phyloP scores from a whole-genome alignment of 2,888 invertebrate species.

The Diaphora mendica region DNA sequence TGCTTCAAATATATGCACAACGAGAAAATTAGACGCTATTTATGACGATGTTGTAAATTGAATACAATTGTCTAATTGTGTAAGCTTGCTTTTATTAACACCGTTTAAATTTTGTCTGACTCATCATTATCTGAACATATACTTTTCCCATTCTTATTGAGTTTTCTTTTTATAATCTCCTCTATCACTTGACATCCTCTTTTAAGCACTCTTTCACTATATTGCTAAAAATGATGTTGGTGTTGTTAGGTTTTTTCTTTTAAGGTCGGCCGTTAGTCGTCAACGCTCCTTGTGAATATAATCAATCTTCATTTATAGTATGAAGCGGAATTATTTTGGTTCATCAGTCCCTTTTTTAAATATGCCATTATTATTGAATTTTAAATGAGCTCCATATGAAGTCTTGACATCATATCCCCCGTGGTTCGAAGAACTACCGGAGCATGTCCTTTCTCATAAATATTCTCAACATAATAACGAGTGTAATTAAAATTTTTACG shows the following conservation, averaged over 20 bases:
- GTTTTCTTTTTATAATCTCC: background rate
- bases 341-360: background rate
- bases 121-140: background rate
- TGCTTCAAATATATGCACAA: too few species aligned
- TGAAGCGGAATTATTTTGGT: background rate
- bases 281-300: background rate
- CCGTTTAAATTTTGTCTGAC: background rate
- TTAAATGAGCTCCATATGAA: background rate
- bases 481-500: slow-evolving; percentile 46
- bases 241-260: background rate
- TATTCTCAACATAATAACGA: slow-evolving; percentile 28
- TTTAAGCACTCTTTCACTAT: background rate
- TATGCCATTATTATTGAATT: background rate
- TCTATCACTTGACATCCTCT: background rate
- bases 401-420: slow-evolving; percentile 3
- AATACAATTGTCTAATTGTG: too few species aligned
- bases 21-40: too few species aligned
- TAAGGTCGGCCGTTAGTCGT: background rate
- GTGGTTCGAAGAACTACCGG: slow-evolving; percentile 15
- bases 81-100: background rate
- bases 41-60: too few species aligned
- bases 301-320: background rate
- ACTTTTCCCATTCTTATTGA: background rate
- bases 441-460: slow-evolving; percentile 40
- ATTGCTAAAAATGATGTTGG: too few species aligned